A percentile compares a stretch with the other conserved stretches of the same genome.
phyloP scores from a whole-genome alignment of 2,797 vertebrate species.

The Coluber constrictor region DNA sequence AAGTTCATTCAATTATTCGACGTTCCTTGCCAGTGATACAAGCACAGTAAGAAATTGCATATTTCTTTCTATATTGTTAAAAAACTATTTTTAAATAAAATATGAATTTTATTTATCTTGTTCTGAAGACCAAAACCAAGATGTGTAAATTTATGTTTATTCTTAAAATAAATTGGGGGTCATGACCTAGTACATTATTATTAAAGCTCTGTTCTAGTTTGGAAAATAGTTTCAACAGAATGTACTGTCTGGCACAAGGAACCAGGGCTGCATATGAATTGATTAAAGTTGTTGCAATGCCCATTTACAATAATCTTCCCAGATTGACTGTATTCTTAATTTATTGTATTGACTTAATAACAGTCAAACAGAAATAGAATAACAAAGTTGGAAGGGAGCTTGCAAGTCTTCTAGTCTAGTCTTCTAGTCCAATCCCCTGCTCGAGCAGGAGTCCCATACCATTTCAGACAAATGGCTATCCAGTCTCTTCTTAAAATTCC shows the following conservation, averaged over 20 bases:
- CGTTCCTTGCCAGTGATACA: constrained; percentile 80
- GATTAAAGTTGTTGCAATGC: not conserved
- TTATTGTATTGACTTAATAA: not conserved
- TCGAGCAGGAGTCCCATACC: not conserved
- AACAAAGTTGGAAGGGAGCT: not conserved
- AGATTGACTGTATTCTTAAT: not conserved
- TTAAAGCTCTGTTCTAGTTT: not conserved
- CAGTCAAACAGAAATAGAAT: not conserved
- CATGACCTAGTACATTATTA: not conserved
- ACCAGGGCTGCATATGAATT: not conserved
- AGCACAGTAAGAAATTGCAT: constrained; percentile 77
- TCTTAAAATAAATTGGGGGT: constrained; percentile 4
- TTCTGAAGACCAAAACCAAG: not conserved
- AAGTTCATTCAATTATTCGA: constrained; percentile 94
- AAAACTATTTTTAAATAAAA: not conserved
- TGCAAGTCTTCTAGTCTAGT: not conserved
- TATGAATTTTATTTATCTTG: not conserved
- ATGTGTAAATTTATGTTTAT: not conserved
- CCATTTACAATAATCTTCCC: not conserved
- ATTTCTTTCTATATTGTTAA: constrained; percentile 3
- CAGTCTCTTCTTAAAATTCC: not conserved
- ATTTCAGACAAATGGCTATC: not conserved
- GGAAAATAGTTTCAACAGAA: not conserved
- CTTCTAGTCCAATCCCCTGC: not conserved
- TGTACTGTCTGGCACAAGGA: not conserved